Evolutionary conservation across 2,888 invertebrate species (phyloP), one percentile per base, ranked within the genome.

Genomic region (Mesorhabditis belari): DNA sequence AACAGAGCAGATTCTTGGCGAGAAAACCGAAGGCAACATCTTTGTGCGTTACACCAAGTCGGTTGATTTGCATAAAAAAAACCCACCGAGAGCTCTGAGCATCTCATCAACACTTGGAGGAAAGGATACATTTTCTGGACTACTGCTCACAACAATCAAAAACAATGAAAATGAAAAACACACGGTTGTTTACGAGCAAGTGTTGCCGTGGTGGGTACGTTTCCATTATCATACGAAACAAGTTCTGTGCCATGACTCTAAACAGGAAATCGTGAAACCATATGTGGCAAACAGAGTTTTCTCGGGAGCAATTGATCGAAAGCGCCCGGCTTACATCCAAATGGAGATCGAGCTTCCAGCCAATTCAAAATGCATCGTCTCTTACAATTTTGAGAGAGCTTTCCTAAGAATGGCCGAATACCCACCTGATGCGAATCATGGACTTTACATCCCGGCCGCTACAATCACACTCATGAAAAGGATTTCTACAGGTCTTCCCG

Each of bases 381-480:
- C 61, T 1, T 62, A 75, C 51, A 66, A 69, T 5, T 79, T 77
- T 57, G 73, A 78, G 9, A 74, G 75, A 44, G 69, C 72, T 19
- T 69, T 78, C 50, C 61, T 80, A 57, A 92, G 25, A 74, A 75
- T 96, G 92, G 90, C 92, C 77, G 96, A 98, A 82, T 98, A 98
- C 84, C 98, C 96, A 17, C 98, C 98, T 0, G 98, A 99, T 86
- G 95, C 98, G 0, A 95, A 95, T 85, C 95, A 96, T 83, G 98
- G 98, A 0, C 94, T 96, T 83, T 93, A 94, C 81, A 87, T 95
- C 77, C 91, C 91, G 4, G 71, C 74, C 1, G 73, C 76, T 5
- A 62, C 68, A 49, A 59, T 79, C 9, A 62, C 53, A 21, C 25
- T 62, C 5, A 12, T 51, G 24, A 12, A 56, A 24, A 25, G 5